These are phyloP conservation scores for Rotaria magnacalcarata DNA, from an alignment of 2,888 invertebrate species.

Conservation along the genomic window DNA sequence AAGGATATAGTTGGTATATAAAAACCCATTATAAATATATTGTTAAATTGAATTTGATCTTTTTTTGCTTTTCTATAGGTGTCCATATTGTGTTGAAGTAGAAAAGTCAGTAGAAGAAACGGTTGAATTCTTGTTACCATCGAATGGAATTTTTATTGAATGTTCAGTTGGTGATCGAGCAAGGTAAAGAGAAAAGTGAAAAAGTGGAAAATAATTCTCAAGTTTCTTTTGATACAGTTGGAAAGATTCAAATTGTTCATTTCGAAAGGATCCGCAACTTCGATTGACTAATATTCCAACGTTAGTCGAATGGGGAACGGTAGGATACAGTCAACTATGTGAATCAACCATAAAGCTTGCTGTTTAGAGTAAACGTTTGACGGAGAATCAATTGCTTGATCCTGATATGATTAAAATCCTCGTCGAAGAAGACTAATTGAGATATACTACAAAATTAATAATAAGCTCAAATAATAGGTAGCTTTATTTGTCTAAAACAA, in stretches of 20 bases:
- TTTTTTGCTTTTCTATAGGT: background rate
- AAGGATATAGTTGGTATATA: background rate
- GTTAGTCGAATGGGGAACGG: slow-evolving; percentile 10
- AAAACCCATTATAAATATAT: too few species aligned
- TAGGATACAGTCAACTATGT: background rate
- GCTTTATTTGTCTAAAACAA: too few species aligned
- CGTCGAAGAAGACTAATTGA: background rate
- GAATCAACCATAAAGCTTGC: background rate
- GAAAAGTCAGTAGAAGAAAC: background rate
- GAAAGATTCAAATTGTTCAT: slow-evolving; percentile 27
- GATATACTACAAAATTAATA: too few species aligned
- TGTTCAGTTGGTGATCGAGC: slow-evolving; percentile 16
- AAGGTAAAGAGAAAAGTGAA: background rate
- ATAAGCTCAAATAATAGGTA: too few species aligned
- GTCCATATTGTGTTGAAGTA: background rate
- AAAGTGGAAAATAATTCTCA: background rate
- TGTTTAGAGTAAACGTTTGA: background rate
- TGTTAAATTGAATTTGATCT: background rate
- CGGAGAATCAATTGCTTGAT: background rate
- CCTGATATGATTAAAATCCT: background rate
- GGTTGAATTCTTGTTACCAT: background rate
- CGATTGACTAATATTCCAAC: slow-evolving; percentile 27
- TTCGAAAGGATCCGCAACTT: slow-evolving; percentile 1
- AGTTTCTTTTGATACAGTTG: background rate
- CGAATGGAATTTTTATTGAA: background rate